phyloP scores from a whole-genome alignment of 2,888 invertebrate genomes.

The Rhagophthalmus giganteus region DNA sequence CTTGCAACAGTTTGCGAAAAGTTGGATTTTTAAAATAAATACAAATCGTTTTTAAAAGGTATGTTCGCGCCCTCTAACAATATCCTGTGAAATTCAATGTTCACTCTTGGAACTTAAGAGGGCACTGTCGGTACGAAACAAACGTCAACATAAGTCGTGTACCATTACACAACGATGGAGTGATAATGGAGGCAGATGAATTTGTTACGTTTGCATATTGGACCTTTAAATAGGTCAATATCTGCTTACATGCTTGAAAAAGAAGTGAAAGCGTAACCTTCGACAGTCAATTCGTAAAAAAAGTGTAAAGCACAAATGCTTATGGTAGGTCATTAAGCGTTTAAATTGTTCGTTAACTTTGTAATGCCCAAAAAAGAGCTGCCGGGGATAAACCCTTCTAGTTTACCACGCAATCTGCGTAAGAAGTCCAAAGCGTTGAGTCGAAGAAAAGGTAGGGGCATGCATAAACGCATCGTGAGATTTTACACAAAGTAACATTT shows the following conservation, averaged over 20 bases:
- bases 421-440: constrained; percentile 31
- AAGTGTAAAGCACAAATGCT: constrained; percentile 19
- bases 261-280: constrained; percentile 18
- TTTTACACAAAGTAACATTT: constrained; percentile 10
- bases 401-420: constrained; percentile 23
- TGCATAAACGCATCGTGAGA: constrained; percentile 6
- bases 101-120: too few relatives aligned
- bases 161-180: too few relatives aligned
- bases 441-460: constrained; percentile 34
- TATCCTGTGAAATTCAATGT: too few relatives aligned
- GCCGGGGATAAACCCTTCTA: constrained; percentile 22
- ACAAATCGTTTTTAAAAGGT: too few relatives aligned
- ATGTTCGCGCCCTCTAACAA: too few relatives aligned
- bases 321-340: constrained; percentile 23
- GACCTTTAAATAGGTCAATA: constrained; percentile 21
- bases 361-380: constrained; percentile 30
- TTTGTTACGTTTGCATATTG: constrained; percentile 4
- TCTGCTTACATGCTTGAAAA: constrained; percentile 7
- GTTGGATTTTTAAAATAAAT: too few relatives aligned
- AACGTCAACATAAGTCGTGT: background rate
- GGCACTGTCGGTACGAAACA: too few relatives aligned
- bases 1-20: too few relatives aligned
- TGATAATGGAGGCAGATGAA: constrained; percentile 7
- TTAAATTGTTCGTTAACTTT: constrained; percentile 6
- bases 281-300: constrained; percentile 6